phyloP scores from a whole-genome alignment of 2,797 vertebrate genomes.

The Ambastaia sidthimunki region DNA sequence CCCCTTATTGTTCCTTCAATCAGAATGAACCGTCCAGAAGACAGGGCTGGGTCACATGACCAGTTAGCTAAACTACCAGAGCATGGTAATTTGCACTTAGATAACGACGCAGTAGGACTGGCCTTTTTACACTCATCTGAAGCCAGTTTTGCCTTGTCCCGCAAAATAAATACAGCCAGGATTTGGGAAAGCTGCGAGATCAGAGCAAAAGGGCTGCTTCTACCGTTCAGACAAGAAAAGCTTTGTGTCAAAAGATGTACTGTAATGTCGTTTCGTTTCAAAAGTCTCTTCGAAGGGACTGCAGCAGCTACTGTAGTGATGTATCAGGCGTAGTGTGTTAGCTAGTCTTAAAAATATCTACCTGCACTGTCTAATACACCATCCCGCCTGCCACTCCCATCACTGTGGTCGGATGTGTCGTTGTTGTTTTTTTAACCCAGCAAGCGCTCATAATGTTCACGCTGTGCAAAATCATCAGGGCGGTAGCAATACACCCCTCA shows the following conservation, averaged over 20 bases:
- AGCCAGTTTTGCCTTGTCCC: neutral
- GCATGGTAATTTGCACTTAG: conserved; percentile 75
- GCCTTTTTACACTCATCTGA: conserved; percentile 19
- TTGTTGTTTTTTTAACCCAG: conserved; percentile 25
- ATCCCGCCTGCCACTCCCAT: conserved; percentile 17
- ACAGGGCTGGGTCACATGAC: conserved; percentile 62
- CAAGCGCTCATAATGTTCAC: conserved; percentile 26
- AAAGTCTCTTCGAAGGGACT: conserved; percentile 60
- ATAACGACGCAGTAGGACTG: conserved; percentile 19
- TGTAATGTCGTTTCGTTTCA: conserved; percentile 55
- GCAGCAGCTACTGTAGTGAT: conserved; percentile 64
- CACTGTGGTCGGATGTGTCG: conserved; percentile 32
- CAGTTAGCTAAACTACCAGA: conserved; percentile 65
- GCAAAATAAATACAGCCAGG: neutral
- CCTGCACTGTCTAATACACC: conserved; percentile 48
- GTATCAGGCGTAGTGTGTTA: conserved; percentile 59
- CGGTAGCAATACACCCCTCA: conserved; percentile 67
- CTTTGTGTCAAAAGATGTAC: conserved; percentile 60
- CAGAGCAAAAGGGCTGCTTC: conserved; percentile 24
- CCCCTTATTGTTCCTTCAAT: conserved; percentile 52
- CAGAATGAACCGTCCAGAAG: conserved; percentile 62
- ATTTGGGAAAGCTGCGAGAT: conserved; percentile 23
- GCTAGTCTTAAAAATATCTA: conserved; percentile 61
- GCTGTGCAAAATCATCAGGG: conserved; percentile 43
- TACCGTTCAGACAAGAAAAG: conserved; percentile 29